Evolutionary conservation across 2,113 vertebrate genomes (phyloP).

Genomic region (Perca flavescens): DNA sequence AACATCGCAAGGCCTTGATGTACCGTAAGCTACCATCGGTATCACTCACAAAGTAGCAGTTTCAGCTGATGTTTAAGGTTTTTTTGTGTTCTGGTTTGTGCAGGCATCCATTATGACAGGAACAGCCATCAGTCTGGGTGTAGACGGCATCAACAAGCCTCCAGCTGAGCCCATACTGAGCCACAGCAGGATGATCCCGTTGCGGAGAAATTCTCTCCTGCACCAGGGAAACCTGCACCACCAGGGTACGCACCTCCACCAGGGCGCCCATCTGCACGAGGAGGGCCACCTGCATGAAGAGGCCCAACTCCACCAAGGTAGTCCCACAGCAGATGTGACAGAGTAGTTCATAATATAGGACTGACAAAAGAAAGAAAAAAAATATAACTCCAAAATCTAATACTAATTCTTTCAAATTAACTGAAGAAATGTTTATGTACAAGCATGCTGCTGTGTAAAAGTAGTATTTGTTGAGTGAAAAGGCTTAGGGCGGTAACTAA

Average conservation of each 20-base stretch:
- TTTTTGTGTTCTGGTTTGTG: neutral
- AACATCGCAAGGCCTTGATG: neutral
- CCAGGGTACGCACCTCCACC: constrained; percentile 66
- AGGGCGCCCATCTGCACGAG: constrained; percentile 72
- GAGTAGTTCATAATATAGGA: neutral
- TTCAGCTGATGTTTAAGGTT: neutral
- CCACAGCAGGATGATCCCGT: constrained; percentile 82
- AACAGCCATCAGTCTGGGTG: constrained; percentile 88
- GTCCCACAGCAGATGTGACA: neutral
- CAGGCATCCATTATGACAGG: constrained; percentile 98
- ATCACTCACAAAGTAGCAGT: neutral
- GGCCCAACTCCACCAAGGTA: constrained; percentile 68
- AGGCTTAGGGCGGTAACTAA: too few species aligned
- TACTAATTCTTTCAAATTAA: neutral
- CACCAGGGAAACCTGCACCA: constrained; percentile 70
- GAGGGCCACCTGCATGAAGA: constrained; percentile 72
- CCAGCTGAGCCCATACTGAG: constrained; percentile 80
- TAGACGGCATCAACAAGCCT: constrained; percentile 86
- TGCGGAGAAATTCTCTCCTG: constrained; percentile 82
- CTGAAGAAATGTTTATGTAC: neutral
- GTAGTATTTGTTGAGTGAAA: too few species aligned
- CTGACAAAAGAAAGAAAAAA: neutral
- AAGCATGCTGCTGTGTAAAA: neutral
- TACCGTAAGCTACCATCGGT: neutral
- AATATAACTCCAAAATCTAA: neutral